Percentiles rank a stretch among this genome's conserved stretches.
These are phyloP conservation scores for Eolophus roseicapilla DNA, from an alignment of 2,113 vertebrate genomes.

Conservation along the genomic window DNA sequence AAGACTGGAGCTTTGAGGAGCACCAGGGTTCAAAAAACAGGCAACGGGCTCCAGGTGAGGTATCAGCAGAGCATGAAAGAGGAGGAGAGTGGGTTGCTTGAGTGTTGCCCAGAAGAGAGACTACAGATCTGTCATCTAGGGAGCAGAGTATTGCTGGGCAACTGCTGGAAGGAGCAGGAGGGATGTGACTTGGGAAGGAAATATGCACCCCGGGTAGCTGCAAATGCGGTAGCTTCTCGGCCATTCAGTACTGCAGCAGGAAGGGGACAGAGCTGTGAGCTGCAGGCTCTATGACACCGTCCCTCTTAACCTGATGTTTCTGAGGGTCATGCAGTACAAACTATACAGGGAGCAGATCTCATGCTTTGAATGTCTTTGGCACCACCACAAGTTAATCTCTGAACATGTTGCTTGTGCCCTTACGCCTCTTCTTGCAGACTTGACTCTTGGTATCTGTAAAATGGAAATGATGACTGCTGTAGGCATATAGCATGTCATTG, in stretches of 20 bases:
- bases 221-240: not conserved
- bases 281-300: rapidly evolving
- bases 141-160: not conserved
- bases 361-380: not conserved
- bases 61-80: not conserved
- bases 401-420: rapidly evolving
- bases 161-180: not conserved
- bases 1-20: not conserved
- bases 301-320: not conserved
- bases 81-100: not conserved
- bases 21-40: not conserved
- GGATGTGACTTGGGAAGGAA: not conserved
- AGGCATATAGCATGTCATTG: not conserved
- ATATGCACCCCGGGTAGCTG: not conserved
- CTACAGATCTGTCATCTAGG: not conserved
- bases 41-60: not conserved
- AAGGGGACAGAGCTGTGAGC: not conserved
- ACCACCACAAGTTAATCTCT: not conserved
- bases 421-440: not conserved
- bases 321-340: not conserved
- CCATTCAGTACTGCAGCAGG: not conserved
- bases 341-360: not conserved
- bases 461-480: not conserved
- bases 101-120: not conserved
- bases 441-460: not conserved